Evolutionary conservation across 1,140 invertebrate species (phyloP).

Genomic region (Matsumurasca onukii): DNA sequence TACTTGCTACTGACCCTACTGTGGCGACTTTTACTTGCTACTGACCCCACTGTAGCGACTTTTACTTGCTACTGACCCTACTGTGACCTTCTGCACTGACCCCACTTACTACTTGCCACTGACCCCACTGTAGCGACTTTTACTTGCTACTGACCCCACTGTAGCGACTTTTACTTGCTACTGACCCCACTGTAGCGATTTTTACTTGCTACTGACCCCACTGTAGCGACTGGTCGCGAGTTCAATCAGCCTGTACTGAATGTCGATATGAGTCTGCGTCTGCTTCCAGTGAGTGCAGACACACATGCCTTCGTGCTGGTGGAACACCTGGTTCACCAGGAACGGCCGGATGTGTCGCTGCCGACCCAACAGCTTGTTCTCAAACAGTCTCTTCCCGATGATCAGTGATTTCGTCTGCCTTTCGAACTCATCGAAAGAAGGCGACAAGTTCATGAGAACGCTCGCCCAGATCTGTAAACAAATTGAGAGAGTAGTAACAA

Average conservation of each 20-base stretch:
- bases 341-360: conserved; percentile 63
- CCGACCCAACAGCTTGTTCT: conserved; percentile 60
- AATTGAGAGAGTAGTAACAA: no score
- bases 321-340: conserved; percentile 60
- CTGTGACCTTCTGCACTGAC: no score
- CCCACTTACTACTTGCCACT: no score
- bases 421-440: conserved; percentile 54
- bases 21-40: no score
- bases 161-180: no score
- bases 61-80: no score
- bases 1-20: no score
- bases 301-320: conserved; percentile 67
- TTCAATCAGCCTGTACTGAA: conserved; percentile 64
- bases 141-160: no score
- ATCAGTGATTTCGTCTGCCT: conserved; percentile 59
- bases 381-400: conserved; percentile 58
- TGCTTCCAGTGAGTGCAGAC: conserved; percentile 49
- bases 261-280: conserved; percentile 58
- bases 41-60: no score
- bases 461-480: conserved; percentile 58
- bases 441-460: conserved; percentile 58
- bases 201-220: conserved; percentile 55
- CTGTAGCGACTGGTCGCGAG: conserved; percentile 68
- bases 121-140: no score
- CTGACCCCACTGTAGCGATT: no score